Conservation (phyloP, 2,113 vertebrate genomes). For the Taxidea taxus region DNA sequence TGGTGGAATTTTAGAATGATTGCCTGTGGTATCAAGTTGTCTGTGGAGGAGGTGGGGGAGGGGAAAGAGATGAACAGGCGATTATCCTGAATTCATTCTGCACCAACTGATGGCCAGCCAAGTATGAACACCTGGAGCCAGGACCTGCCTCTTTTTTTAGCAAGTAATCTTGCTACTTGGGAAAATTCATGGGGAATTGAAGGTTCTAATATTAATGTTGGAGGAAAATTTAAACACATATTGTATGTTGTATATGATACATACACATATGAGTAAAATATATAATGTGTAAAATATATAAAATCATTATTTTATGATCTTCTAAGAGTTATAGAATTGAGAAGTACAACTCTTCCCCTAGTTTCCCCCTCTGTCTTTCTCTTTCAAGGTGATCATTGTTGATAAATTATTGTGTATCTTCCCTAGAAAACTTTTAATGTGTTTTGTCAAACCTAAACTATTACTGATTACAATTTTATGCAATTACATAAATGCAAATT, state of each 20-base stretch:
- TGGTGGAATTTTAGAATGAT: not conserved
- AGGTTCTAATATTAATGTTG: not conserved
- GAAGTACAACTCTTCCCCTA: not conserved
- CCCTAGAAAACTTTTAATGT: not conserved
- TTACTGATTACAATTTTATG: not conserved
- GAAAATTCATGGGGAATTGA: not conserved
- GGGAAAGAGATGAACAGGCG: not conserved
- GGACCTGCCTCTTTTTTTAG: not conserved
- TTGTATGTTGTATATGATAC: not conserved
- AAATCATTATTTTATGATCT: not conserved
- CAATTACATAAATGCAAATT: not conserved
- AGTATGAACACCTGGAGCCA: not conserved
- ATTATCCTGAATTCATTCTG: not conserved
- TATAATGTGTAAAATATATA: not conserved
- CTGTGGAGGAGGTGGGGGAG: not conserved
- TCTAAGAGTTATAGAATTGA: not conserved
- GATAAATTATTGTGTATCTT: not conserved
- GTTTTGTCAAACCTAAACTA: slow-evolving; percentile 10
- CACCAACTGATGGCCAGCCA: not conserved
- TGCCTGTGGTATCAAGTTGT: not conserved
- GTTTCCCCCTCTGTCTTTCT: not conserved
- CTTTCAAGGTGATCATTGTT: not conserved
- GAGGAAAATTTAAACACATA: not conserved
- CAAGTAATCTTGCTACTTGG: not conserved
- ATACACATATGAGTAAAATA: not conserved